These are phyloP conservation scores for Trichogramma evanescens DNA, from an alignment of 2,888 invertebrate species.

Conservation along the genomic window DNA sequence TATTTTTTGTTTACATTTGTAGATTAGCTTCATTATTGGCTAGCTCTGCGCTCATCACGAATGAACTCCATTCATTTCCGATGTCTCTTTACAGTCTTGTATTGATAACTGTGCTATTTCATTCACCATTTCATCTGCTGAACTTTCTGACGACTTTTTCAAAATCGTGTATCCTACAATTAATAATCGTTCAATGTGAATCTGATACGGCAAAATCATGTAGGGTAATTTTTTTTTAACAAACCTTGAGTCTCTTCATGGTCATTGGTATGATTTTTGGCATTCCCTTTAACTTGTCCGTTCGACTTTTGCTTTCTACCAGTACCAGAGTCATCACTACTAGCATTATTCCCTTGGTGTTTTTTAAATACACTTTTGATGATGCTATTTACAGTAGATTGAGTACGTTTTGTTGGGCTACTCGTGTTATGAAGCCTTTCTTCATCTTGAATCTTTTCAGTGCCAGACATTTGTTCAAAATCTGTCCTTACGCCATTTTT, in stretches of 20 bases:
- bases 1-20: slow-evolving; percentile 10
- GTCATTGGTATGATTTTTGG: slow-evolving; percentile 7
- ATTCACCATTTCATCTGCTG: slow-evolving; percentile 28
- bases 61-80: slow-evolving; percentile 33
- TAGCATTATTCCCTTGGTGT: slow-evolving; percentile 21
- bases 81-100: slow-evolving; percentile 38
- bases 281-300: slow-evolving; percentile 20
- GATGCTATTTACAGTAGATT: slow-evolving; percentile 36
- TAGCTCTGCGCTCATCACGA: slow-evolving; percentile 39
- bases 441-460: slow-evolving; percentile 15
- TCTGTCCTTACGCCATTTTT: slow-evolving; percentile 15
- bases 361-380: slow-evolving; percentile 37
- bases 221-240: not conserved
- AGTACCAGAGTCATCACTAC: slow-evolving; percentile 14
- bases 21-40: slow-evolving; percentile 11
- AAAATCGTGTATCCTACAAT: slow-evolving; percentile 36
- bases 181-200: not conserved
- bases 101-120: slow-evolving; percentile 38
- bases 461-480: slow-evolving; percentile 11
- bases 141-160: slow-evolving; percentile 31
- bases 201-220: not conserved
- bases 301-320: slow-evolving; percentile 23
- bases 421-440: slow-evolving; percentile 10
- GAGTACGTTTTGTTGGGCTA: slow-evolving; percentile 30
- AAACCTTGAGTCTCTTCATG: slow-evolving; percentile 20